Evolutionary conservation across 2,797 vertebrate species (phyloP), one percentile per base, ranked within the genome.

Genomic region (Tokudaia tokunoshimensis): DNA sequence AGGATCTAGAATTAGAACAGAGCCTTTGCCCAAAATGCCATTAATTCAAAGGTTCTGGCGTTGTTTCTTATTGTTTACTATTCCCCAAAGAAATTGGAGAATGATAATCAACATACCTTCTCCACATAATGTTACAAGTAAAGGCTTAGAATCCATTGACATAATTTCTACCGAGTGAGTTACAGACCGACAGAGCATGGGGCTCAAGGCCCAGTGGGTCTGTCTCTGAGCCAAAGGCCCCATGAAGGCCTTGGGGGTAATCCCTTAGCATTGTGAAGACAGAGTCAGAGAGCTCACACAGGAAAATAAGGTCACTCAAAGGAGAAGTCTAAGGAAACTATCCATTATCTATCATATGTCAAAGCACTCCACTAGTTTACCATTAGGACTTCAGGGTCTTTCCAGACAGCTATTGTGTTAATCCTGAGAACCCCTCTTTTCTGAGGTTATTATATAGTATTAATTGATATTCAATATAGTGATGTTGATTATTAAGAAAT

Each of bases 191-290:
- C 6, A 29, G 65, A 80, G 52, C 13, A 47, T 52, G 67, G 17
- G 0, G 34, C 79, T 76, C 1, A 22, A 37, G 5, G 1, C 17
- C 61, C 11, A 0, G 0, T 0, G 29, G 31, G 1, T 8, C 5
- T 15, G 20, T 10, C 0, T 65, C 72, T 61, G 50, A 31, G 70
- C 17, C 34, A n/a, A n/a, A 20, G 19, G 24, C 14, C 41, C 6
- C 52, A 6, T 7, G 13, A 15, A 52, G 31, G 14, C 47, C 34
- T 29, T n/a, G 26, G 9, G 9, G 26, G 22, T 55, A 2, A 6
- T 13, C 59, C 65, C 26, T 57, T 20, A 29, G 1, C 26, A 22
- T 50, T 61, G 59, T 15, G 29, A 76, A 47, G 74, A 37, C 31
- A 19, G 57, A 86, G 34, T 81, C 4, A 10, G 29, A 61, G 34